Conservation (phyloP, 2,113 vertebrate species). For the Tylochromis polylepis region DNA sequence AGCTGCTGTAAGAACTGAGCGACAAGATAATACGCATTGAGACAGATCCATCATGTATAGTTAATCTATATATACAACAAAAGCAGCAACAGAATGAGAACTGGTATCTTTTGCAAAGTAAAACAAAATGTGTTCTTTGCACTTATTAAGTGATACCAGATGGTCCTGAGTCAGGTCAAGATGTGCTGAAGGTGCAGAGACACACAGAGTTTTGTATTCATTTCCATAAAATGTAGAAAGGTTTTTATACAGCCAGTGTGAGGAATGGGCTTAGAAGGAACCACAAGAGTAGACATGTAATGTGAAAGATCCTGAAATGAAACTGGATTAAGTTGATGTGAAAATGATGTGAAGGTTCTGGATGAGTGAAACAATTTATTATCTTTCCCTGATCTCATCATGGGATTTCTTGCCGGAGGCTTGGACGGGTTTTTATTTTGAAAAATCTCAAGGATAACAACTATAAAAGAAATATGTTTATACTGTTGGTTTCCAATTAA, state of each 20-base stretch:
- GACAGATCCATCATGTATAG: neutral
- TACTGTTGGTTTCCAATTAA: neutral
- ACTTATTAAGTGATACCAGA: neutral
- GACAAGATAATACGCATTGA: neutral
- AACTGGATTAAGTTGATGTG: neutral
- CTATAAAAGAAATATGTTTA: neutral
- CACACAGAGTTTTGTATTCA: neutral
- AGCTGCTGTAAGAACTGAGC: neutral
- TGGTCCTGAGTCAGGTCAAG: neutral
- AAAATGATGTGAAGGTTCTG: neutral
- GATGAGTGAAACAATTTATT: neutral
- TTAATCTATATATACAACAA: neutral
- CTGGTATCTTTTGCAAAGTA: neutral
- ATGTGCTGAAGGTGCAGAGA: neutral
- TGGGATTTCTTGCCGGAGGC: neutral
- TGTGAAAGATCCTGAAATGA: neutral
- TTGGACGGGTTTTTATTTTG: neutral
- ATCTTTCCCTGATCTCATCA: neutral
- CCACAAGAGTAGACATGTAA: neutral
- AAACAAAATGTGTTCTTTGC: neutral
- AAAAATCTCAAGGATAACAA: neutral
- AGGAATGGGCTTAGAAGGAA: neutral
- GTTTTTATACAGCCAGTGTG: neutral
- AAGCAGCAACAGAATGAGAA: neutral
- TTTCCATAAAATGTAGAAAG: neutral